A percentile compares a stretch with the other conserved stretches of the same genome.
Evolutionary conservation across 2,797 vertebrate genomes (phyloP).

Genomic region (Molossus molossus): DNA sequence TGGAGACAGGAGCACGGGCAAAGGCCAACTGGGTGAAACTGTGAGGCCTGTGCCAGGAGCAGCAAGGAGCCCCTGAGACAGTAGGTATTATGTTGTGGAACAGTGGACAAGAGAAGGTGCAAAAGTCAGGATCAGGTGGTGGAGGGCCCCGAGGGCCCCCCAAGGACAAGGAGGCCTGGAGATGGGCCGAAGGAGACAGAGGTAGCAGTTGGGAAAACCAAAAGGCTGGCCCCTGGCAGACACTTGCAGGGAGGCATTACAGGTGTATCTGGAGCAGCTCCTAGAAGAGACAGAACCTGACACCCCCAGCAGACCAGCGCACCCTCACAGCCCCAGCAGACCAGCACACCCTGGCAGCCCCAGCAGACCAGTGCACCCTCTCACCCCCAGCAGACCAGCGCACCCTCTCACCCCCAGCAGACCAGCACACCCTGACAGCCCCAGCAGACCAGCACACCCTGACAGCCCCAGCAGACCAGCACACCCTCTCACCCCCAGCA

Average conservation of each 20-base stretch:
- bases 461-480: too few species aligned
- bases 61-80: neutral
- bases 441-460: too few species aligned
- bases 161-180: neutral
- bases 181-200: neutral
- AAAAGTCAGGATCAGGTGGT: too few species aligned
- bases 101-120: neutral
- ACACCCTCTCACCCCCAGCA: too few species aligned
- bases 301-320: neutral
- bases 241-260: neutral
- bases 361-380: too few species aligned
- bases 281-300: neutral
- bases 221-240: neutral
- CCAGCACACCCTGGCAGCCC: too few species aligned
- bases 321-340: too few species aligned
- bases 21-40: neutral
- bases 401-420: too few species aligned
- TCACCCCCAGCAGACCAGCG: too few species aligned
- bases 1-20: neutral
- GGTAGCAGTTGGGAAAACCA: neutral
- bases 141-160: neutral
- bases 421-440: too few species aligned
- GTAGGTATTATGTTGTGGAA: neutral
- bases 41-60: fast-evolving
- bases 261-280: fast-evolving